Evolutionary conservation across 2,797 vertebrate genomes (phyloP).

Genomic region (Emydoidea blandingii): DNA sequence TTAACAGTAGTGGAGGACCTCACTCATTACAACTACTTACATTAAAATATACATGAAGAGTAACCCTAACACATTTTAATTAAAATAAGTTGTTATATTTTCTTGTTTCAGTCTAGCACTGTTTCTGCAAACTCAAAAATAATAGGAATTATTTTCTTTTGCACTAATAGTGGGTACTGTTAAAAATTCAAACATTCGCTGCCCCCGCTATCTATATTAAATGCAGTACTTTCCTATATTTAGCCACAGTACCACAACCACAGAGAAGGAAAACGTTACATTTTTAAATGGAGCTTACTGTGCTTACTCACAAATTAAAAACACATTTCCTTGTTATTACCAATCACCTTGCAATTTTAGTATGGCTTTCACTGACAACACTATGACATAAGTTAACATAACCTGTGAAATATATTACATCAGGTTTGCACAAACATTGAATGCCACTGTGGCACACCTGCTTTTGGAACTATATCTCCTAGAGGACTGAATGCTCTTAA

Average conservation of each 20-base stretch:
- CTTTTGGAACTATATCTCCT: no score
- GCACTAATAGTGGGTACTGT: neutral
- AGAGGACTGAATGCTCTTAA: no score
- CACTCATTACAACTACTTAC: neutral
- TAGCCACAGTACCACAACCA: neutral
- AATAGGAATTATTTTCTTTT: neutral
- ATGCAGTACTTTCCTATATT: neutral
- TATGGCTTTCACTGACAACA: neutral
- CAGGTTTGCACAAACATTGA: neutral
- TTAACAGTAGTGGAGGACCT: neutral
- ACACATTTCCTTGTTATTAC: neutral
- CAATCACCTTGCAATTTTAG: neutral
- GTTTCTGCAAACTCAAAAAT: neutral
- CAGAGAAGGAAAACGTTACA: neutral
- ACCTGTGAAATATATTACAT: neutral
- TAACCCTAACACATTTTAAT: neutral
- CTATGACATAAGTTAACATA: neutral
- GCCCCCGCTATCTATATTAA: neutral
- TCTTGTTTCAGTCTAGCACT: neutral
- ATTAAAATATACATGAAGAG: neutral
- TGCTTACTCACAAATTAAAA: neutral
- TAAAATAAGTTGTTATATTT: neutral
- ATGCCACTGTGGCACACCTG: neutral
- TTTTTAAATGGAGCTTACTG: neutral
- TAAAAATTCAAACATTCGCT: neutral